Evolutionary conservation across 2,888 invertebrate genomes (phyloP).

Genomic region (Platynereis dumerilii): DNA sequence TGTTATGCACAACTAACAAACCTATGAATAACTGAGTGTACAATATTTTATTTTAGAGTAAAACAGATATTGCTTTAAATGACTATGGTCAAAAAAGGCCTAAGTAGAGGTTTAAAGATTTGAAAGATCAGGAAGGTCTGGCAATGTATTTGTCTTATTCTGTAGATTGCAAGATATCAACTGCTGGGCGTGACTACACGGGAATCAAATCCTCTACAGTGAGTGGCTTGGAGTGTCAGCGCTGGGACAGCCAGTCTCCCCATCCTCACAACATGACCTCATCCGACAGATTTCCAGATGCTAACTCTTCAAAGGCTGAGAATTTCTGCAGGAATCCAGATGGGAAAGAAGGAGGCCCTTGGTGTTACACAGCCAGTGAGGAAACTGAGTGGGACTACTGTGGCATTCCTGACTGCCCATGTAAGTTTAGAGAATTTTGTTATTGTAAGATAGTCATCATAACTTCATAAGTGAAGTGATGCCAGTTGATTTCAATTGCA

Average conservation of each 20-base stretch:
- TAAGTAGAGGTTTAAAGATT: too few relatives aligned
- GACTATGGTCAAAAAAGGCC: too few relatives aligned
- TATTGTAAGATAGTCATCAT: not conserved
- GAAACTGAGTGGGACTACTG: slow-evolving; percentile 9
- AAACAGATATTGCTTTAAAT: too few relatives aligned
- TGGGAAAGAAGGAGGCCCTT: slow-evolving; percentile 17
- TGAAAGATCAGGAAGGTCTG: too few relatives aligned
- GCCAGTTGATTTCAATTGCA: too few relatives aligned
- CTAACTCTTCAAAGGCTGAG: not conserved
- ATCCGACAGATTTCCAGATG: slow-evolving; percentile 22
- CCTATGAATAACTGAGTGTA: too few relatives aligned
- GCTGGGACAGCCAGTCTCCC: slow-evolving; percentile 11
- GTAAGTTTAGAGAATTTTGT: slow-evolving; percentile 7
- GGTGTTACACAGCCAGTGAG: slow-evolving; percentile 20
- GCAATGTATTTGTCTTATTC: too few relatives aligned
- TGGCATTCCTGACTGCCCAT: slow-evolving; percentile 15
- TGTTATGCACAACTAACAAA: too few relatives aligned
- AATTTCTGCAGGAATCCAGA: slow-evolving; percentile 28
- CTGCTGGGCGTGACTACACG: slow-evolving; percentile 11
- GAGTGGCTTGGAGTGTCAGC: slow-evolving; percentile 2
- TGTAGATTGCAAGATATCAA: slow-evolving; percentile 12
- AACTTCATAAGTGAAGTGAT: not conserved
- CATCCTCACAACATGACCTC: slow-evolving; percentile 13
- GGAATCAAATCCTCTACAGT: not conserved
- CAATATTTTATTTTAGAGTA: too few relatives aligned